These are phyloP conservation scores for Pycnonotus jocosus DNA, from an alignment of 2,113 vertebrate species.

Conservation along the genomic window DNA sequence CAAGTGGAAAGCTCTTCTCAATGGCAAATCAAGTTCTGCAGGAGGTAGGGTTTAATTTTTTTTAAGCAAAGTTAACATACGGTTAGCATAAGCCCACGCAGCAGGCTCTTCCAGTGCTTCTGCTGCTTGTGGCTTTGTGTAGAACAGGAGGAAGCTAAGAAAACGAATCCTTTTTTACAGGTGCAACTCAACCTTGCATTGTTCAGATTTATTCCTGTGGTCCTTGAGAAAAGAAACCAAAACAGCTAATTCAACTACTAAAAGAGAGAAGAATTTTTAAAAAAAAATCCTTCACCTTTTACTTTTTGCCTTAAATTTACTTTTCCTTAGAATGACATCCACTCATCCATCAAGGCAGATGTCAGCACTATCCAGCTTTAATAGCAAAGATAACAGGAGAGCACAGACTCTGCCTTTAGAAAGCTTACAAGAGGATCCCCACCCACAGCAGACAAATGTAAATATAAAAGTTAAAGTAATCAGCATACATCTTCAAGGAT, in stretches of 20 bases:
- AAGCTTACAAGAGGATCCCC: background rate
- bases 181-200: conserved; percentile 45
- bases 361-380: background rate
- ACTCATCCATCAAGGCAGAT: background rate
- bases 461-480: background rate
- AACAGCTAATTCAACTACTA: background rate
- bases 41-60: conserved; percentile 60
- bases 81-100: conserved; percentile 65
- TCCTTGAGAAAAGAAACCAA: conserved; percentile 22
- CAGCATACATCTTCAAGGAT: background rate
- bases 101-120: conserved; percentile 62
- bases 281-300: background rate
- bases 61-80: conserved; percentile 63
- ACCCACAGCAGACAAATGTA: background rate
- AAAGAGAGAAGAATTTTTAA: background rate
- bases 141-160: conserved; percentile 55
- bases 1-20: conserved; percentile 54
- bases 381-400: background rate
- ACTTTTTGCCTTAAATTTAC: background rate
- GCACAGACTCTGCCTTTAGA: background rate
- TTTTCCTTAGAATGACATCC: background rate
- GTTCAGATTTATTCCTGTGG: conserved; percentile 38
- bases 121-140: conserved; percentile 33
- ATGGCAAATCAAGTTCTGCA: conserved; percentile 57
- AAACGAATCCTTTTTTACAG: conserved; percentile 50